Percentiles rank a stretch among this genome's conserved stretches.
Evolutionary conservation across 2,797 vertebrate genomes (phyloP).

Genomic region (Tinamus major): DNA sequence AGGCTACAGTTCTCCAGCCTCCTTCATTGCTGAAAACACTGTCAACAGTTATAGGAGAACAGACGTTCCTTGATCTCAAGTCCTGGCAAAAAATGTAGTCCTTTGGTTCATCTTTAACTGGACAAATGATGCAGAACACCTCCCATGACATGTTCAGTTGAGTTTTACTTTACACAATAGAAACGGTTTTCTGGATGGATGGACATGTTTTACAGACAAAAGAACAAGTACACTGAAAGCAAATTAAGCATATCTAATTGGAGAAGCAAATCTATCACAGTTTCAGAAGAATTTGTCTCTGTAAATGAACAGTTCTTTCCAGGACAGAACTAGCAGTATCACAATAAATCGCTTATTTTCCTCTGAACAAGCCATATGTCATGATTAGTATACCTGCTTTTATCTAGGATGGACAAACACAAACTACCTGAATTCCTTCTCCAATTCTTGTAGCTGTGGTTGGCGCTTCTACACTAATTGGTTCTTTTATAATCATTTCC

Average conservation of each 20-base stretch:
- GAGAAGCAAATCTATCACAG: neutral
- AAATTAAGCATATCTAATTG: conserved; percentile 56
- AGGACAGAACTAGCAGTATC: conserved; percentile 31
- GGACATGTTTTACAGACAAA: conserved; percentile 32
- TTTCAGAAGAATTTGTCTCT: conserved; percentile 2
- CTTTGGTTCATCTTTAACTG: conserved; percentile 32
- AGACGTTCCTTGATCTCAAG: neutral
- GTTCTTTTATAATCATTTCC: neutral
- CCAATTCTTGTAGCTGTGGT: neutral
- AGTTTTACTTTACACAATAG: conserved; percentile 3
- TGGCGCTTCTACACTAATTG: neutral
- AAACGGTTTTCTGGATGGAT: conserved; percentile 55
- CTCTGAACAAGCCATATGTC: neutral
- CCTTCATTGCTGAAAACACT: neutral
- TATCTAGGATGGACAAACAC: neutral
- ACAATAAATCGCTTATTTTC: neutral
- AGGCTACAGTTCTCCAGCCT: neutral
- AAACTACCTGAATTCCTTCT: neutral
- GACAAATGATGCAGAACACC: conserved; percentile 42
- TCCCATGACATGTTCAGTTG: neutral
- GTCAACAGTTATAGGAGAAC: neutral
- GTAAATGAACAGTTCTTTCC: neutral
- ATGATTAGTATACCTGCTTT: neutral
- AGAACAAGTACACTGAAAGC: neutral
- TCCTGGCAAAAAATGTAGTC: neutral